Evolutionary conservation across 2,113 vertebrate genomes (phyloP), one percentile per base, ranked within the genome.

Genomic region (Rutilus rutilus): DNA sequence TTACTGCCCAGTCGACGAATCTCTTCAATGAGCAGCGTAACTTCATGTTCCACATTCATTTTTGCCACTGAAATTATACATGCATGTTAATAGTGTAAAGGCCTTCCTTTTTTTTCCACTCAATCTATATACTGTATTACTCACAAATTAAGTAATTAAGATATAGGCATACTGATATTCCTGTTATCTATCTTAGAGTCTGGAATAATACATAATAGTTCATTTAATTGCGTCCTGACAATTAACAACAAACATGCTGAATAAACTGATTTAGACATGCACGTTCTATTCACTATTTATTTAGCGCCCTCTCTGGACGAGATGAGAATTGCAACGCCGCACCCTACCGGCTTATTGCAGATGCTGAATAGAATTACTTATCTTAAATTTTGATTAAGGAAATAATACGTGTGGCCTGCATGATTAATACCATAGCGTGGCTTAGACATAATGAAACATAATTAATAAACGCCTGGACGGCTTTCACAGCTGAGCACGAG

Each of bases 11-110:
- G 92, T 1, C 98, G 95, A 15, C 94, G 95, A 87, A 99, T 99
- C 93, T 99, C 97, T 91, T 96, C 91, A 90, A 96, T 94, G 85
- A 99, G 92, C 89, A 98, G 90, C 4, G 11, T 87, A n/a, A 99
- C 88, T 92, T 99, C 98, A 86, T 97, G 96, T 12, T 95, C 89
- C 89, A 98, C 95, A 21, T 99, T 94, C 98, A 99, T 99, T 87
- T 91, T 94, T 86, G 91, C 93, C 89, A 52, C 93, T 94, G 52
- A 30, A 85, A 52, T 85, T 27, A 27, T 21, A 57, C 17, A 30
- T 42, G 12, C 14, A 59, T 54, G 21, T 82, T 12, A 52, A 21
- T 27, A 69, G 6, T 36, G 45, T 65, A 65, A 65, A 50, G 4
- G 8, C 39, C 14, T 81, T 45, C 4, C 25, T 54, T 33, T 30